phyloP scores from a whole-genome alignment of 2,113 vertebrate species.

The Phaethon lepturus region DNA sequence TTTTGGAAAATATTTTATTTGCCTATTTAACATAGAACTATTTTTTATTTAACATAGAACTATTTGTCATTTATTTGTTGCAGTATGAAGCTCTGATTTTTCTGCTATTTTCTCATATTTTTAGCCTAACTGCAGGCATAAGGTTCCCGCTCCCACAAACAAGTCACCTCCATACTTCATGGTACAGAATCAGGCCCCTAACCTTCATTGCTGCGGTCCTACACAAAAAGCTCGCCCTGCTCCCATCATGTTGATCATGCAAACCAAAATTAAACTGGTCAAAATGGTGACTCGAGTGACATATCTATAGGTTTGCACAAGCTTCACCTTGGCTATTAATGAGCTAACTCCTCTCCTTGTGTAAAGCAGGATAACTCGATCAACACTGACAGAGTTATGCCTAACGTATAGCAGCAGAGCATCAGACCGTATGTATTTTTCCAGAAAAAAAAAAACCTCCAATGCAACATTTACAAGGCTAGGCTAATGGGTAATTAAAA shows the following conservation, averaged over 20 bases:
- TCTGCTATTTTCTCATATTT: neutral
- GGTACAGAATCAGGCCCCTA: neutral
- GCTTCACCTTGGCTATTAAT: neutral
- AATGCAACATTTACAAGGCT: neutral
- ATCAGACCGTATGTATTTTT: neutral
- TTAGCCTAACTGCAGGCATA: neutral
- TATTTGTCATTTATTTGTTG: neutral
- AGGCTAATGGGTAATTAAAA: neutral
- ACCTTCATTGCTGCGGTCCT: neutral
- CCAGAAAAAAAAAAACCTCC: neutral
- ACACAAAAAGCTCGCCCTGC: neutral
- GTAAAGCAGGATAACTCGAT: neutral
- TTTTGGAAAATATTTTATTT: neutral
- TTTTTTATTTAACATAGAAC: neutral
- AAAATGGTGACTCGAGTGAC: neutral
- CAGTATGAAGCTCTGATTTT: neutral
- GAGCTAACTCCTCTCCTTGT: neutral
- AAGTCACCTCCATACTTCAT: neutral
- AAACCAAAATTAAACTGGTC: neutral
- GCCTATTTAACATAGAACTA: neutral
- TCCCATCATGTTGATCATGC: neutral
- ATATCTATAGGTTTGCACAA: neutral
- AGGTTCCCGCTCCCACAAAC: neutral
- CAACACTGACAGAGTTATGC: neutral
- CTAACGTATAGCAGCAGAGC: neutral